Conservation (phyloP, 2,113 vertebrate genomes). For the Nothobranchius kuhntae region DNA sequence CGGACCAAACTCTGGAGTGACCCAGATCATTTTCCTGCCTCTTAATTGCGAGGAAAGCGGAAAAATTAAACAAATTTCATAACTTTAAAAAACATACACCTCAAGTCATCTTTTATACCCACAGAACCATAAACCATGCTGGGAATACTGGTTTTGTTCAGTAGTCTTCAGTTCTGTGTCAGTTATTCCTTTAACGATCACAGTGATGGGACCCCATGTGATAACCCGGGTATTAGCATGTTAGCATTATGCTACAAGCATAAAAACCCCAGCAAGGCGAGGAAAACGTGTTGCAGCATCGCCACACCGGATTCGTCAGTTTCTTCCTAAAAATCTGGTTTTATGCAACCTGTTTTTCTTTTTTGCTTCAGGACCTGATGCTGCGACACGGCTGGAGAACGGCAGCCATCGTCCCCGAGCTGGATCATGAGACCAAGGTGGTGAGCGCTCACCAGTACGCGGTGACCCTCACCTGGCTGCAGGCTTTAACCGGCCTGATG, state of each 20-base stretch:
- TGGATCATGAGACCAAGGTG: conserved; percentile 84
- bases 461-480: conserved; percentile 85
- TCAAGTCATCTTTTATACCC: no score
- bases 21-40: background rate
- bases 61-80: background rate
- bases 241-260: background rate
- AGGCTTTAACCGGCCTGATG: conserved; percentile 85
- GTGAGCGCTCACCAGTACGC: conserved; percentile 83
- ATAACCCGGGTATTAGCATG: background rate
- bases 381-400: conserved; percentile 86
- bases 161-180: no score
- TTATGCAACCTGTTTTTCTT: background rate
- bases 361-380: conserved; percentile 80
- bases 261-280: no score
- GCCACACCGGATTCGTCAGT: no score
- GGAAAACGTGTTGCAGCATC: no score
- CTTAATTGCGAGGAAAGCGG: background rate
- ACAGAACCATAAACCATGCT: no score
- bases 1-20: background rate
- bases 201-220: background rate
- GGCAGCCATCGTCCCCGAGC: conserved; percentile 84
- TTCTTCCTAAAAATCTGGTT: no score
- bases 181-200: background rate
- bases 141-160: no score
- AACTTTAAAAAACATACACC: no score